Evolutionary conservation across 2,113 vertebrate species (phyloP).

Genomic region (Triplophysa rosa): DNA sequence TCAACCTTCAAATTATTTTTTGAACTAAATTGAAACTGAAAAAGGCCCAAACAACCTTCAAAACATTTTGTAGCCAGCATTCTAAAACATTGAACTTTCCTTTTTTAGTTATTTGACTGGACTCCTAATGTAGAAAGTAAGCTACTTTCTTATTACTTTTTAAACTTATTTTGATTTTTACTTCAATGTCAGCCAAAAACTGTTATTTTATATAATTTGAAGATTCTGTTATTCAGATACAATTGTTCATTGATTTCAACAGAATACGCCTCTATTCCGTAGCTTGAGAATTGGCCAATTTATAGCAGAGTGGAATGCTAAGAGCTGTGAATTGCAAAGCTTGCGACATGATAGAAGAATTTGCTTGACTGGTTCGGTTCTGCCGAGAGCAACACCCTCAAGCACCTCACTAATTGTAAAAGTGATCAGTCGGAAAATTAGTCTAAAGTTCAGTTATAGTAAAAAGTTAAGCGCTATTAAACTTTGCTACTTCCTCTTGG

Average conservation of each 20-base stretch:
- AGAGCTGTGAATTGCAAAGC: background rate
- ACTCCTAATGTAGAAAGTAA: background rate
- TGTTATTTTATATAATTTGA: background rate
- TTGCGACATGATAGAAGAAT: slow-evolving; percentile 35
- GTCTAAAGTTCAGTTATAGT: slow-evolving; percentile 21
- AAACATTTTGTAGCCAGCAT: no score
- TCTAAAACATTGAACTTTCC: no score
- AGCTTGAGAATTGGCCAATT: background rate
- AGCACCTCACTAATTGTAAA: slow-evolving; percentile 27
- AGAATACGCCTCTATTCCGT: background rate
- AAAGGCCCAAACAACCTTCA: no score
- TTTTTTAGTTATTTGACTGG: background rate
- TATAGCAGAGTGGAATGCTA: background rate
- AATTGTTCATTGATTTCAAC: background rate
- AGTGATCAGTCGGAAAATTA: slow-evolving; percentile 48
- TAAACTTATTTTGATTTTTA: background rate
- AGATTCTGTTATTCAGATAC: background rate
- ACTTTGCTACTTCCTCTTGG: background rate
- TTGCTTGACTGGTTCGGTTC: slow-evolving; percentile 33
- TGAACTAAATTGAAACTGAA: no score
- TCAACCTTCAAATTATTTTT: no score
- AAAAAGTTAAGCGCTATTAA: slow-evolving; percentile 23
- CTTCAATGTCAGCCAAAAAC: background rate
- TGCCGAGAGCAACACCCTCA: background rate
- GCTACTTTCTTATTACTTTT: background rate